phyloP scores from a whole-genome alignment of 2,888 invertebrate genomes.

The Patella depressa region DNA sequence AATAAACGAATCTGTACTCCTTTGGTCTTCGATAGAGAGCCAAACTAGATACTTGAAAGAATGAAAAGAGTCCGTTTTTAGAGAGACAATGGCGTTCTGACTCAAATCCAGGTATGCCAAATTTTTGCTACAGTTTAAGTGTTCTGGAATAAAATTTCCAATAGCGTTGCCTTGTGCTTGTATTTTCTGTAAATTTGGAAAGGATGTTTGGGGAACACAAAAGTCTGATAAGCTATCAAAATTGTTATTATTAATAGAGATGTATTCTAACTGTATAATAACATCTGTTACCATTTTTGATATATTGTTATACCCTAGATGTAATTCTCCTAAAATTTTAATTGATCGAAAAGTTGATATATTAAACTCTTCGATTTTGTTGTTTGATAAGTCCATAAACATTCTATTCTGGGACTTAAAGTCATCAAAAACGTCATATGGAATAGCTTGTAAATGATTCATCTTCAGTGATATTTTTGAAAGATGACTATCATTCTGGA shows the following conservation, averaged over 20 bases:
- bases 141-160: background rate
- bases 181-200: background rate
- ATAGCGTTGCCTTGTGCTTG: background rate
- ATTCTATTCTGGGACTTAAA: background rate
- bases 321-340: background rate
- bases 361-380: background rate
- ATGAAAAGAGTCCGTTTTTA: conserved; percentile 8
- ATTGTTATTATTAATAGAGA: too few species aligned
- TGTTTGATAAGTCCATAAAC: background rate
- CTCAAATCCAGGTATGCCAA: background rate
- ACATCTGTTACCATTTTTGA: background rate
- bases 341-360: background rate
- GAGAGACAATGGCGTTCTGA: background rate
- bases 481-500: too few species aligned
- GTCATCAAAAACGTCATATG: too few species aligned
- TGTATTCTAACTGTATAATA: background rate
- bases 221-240: background rate
- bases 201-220: background rate
- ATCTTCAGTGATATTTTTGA: too few species aligned
- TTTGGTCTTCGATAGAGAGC: background rate
- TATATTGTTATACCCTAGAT: background rate
- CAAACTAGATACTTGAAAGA: background rate
- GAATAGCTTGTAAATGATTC: too few species aligned
- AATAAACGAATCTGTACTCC: background rate
- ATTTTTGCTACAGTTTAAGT: conserved; percentile 3